These are phyloP conservation scores for Calliopsis andreniformis DNA, from an alignment of 1,140 invertebrate species.

Conservation along the genomic window DNA sequence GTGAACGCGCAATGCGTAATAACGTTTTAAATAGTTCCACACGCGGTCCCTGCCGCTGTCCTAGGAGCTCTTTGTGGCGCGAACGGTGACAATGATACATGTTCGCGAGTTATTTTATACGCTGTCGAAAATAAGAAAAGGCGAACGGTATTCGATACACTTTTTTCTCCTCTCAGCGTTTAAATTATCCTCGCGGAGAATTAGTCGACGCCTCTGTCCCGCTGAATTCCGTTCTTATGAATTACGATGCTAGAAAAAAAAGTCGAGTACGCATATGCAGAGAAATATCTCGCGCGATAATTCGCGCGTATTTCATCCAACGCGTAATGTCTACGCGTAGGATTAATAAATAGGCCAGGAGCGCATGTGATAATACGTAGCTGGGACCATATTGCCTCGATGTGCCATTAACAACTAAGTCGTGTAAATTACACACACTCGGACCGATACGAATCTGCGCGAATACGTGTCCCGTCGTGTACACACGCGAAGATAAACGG, in stretches of 20 bases:
- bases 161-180: not conserved
- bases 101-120: not conserved
- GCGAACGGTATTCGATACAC: not conserved
- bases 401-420: slow-evolving; percentile 13
- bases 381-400: not conserved
- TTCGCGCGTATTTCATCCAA: not conserved
- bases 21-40: slow-evolving; percentile 21
- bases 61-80: not conserved
- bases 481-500: slow-evolving; percentile 6
- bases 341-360: slow-evolving; percentile 24
- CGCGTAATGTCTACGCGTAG: not conserved
- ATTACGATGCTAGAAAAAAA: not conserved
- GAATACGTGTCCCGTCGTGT: not conserved
- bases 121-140: not conserved
- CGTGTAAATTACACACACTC: slow-evolving; percentile 9
- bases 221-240: not conserved
- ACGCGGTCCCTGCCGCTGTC: not conserved
- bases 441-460: not conserved
- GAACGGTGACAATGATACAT: not conserved
- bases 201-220: not conserved
- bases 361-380: slow-evolving; percentile 7
- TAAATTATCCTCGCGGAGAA: not conserved
- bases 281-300: not conserved
- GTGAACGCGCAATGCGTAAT: slow-evolving; percentile 31
- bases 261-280: not conserved